Percentiles rank a stretch among this genome's conserved stretches.
These are phyloP conservation scores for Coelinius sp. DNA, from an alignment of 2,888 invertebrate species.

Conservation along the genomic window DNA sequence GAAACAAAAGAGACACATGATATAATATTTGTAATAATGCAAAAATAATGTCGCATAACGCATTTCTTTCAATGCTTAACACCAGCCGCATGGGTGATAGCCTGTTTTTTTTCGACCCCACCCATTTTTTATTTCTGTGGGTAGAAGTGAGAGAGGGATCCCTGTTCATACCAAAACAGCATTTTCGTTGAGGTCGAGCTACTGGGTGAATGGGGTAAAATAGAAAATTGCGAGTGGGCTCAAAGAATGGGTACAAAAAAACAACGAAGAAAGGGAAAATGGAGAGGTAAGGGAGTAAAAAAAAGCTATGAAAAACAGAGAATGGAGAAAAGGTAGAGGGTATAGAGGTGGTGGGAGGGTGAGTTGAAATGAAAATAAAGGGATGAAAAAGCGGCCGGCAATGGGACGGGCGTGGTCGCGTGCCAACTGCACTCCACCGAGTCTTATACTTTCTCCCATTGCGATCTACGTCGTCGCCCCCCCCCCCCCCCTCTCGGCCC, in stretches of 20 bases:
- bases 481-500: constrained; percentile 22
- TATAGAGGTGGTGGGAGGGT: not conserved
- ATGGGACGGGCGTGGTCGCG: constrained; percentile 51
- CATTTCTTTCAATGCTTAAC: too few relatives aligned
- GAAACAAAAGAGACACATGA: too few relatives aligned
- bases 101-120: not conserved
- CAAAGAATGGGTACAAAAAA: constrained; percentile 34
- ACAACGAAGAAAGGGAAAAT: constrained; percentile 9
- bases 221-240: constrained; percentile 37
- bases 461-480: constrained; percentile 50
- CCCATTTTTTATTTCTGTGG: not conserved
- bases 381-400: constrained; percentile 46
- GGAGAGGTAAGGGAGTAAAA: not conserved
- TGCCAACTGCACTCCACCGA: constrained; percentile 51
- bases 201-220: constrained; percentile 29
- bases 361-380: constrained; percentile 26
- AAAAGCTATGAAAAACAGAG: not conserved
- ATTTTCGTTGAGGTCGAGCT: constrained; percentile 28
- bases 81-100: too few relatives aligned
- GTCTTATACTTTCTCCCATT: constrained; percentile 52
- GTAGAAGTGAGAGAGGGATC: not conserved
- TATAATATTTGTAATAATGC: too few relatives aligned
- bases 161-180: not conserved
- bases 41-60: too few relatives aligned
- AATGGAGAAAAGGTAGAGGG: not conserved